A percentile compares a stretch with the other conserved stretches of the same genome.
Conservation (phyloP, 2,113 vertebrate species). For the Castor canadensis region DNA sequence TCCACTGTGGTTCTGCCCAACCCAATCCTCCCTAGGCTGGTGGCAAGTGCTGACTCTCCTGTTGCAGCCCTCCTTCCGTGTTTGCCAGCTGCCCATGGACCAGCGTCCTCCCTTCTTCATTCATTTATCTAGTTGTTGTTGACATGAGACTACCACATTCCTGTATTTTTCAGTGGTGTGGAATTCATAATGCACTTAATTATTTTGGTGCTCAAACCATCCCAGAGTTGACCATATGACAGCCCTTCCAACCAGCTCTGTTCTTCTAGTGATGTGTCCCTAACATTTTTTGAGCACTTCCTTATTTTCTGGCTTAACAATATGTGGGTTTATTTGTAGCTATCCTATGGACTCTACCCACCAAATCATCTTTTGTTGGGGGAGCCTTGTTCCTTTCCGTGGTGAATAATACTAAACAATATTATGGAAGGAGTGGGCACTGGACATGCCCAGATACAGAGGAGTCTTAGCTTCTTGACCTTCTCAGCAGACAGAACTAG, state of each 20-base stretch:
- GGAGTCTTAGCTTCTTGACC: neutral
- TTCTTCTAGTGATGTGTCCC: neutral
- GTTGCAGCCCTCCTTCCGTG: neutral
- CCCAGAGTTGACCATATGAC: neutral
- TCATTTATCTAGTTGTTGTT: neutral
- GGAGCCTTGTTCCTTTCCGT: neutral
- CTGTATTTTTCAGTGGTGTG: neutral
- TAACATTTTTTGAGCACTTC: neutral
- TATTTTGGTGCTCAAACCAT: neutral
- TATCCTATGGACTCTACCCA: neutral
- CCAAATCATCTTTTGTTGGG: neutral
- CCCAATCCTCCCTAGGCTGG: neutral
- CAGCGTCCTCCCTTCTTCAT: neutral
- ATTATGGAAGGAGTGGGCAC: neutral
- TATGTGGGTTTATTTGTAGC: neutral
- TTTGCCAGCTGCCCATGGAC: neutral
- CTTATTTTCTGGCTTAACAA: neutral
- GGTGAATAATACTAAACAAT: neutral
- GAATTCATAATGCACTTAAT: neutral
- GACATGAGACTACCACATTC: too few species aligned
- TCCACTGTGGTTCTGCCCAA: neutral
- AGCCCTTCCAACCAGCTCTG: neutral
- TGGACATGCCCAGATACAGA: fast-evolving
- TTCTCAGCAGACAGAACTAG: neutral
- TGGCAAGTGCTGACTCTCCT: neutral